Conservation (phyloP, 2,797 vertebrate genomes). For the Petrocephalus sullivani region DNA sequence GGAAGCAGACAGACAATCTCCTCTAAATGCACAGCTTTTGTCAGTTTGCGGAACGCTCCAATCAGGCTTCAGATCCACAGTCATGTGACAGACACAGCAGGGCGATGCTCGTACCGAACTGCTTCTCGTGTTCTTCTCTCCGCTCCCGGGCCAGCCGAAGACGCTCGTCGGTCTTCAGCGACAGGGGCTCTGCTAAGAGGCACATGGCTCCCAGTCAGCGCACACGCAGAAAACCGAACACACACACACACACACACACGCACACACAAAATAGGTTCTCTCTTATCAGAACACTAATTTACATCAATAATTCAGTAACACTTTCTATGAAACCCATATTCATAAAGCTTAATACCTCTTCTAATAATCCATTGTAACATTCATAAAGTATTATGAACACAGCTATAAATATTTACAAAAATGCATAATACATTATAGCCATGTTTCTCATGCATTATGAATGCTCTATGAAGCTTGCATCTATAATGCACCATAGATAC, state of each 20-base stretch:
- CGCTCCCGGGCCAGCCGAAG: constrained; percentile 84
- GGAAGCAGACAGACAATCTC: constrained; percentile 13
- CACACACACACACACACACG: neutral
- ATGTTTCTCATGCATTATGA: too few relatives aligned
- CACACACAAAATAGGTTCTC: neutral
- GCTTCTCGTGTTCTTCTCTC: constrained; percentile 81
- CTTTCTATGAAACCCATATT: too few relatives aligned
- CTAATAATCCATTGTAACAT: too few relatives aligned
- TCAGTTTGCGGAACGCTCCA: neutral
- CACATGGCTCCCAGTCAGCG: neutral
- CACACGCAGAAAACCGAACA: neutral
- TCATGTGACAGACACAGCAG: neutral
- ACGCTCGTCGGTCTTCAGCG: constrained; percentile 84
- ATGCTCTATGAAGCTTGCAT: too few relatives aligned
- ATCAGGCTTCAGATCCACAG: neutral
- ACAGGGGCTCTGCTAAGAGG: constrained; percentile 54
- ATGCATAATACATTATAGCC: too few relatives aligned
- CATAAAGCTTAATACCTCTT: too few relatives aligned
- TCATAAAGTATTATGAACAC: too few relatives aligned
- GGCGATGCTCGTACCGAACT: constrained; percentile 65
- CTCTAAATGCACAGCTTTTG: neutral
- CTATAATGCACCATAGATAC: too few relatives aligned
- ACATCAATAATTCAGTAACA: neutral
- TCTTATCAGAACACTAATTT: neutral
- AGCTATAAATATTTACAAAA: too few relatives aligned